These are phyloP conservation scores for Stichodactyla helianthus DNA, from an alignment of 64 coral and sea anemone species.

Conservation along the genomic window DNA sequence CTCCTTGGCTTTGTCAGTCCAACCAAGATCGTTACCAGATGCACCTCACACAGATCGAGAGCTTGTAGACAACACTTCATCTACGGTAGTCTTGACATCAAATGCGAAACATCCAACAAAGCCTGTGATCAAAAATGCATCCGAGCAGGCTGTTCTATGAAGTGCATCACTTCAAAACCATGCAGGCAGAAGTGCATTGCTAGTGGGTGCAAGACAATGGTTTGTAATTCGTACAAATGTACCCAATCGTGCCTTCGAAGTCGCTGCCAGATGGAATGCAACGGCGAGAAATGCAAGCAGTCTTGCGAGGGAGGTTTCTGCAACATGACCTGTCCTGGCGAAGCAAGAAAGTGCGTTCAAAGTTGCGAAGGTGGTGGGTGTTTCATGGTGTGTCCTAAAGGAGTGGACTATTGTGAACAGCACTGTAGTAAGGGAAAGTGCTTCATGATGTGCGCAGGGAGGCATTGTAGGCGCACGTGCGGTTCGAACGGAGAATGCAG, in stretches of 20 bases:
- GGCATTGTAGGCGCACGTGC: not conserved
- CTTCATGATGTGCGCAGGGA: constrained; percentile 14
- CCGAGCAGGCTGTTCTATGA: constrained; percentile 6
- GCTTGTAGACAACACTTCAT: constrained; percentile 24
- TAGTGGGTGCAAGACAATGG: constrained; percentile 24
- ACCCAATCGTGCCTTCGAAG: not conserved
- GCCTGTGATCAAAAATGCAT: constrained; percentile 27
- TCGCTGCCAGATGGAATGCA: constrained; percentile 27
- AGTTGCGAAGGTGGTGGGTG: constrained; percentile 15
- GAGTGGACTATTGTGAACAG: constrained; percentile 12
- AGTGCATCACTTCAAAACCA: not conserved
- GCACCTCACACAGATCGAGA: not conserved
- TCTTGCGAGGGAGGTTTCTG: constrained; percentile 22
- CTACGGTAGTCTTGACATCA: constrained; percentile 4
- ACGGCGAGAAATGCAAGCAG: constrained; percentile 23
- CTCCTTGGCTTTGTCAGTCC: not conserved
- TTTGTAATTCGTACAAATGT: constrained; percentile 16
- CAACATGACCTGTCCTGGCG: constrained; percentile 16
- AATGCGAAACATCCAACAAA: not conserved
- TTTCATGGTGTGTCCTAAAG: constrained; percentile 3
- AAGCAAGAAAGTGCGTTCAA: constrained; percentile 9
- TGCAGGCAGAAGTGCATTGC: constrained; percentile 20
- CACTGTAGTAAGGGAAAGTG: not conserved
- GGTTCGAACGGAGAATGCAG: not conserved
- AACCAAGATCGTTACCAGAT: constrained; percentile 2